These are phyloP conservation scores for Drosophila novamexicana DNA, from an alignment of 1,140 invertebrate species.

Conservation along the genomic window DNA sequence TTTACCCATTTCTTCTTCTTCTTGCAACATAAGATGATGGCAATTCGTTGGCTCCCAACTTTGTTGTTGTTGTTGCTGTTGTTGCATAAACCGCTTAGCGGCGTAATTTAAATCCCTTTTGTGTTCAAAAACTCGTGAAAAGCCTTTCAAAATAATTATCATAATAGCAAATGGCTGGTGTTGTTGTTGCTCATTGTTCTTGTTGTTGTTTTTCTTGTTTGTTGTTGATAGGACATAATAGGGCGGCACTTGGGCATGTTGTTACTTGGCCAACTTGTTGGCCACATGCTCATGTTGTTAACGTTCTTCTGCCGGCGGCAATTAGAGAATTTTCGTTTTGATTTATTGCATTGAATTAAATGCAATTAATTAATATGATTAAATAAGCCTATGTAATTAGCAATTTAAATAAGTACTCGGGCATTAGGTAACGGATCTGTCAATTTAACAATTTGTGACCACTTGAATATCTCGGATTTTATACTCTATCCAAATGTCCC, in stretches of 20 bases:
- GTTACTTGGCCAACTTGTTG: slow-evolving; percentile 33
- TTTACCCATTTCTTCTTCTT: neutral
- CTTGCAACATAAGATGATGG: slow-evolving; percentile 27
- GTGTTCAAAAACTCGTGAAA: slow-evolving; percentile 66
- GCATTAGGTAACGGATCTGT: too few relatives aligned
- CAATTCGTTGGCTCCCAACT: slow-evolving; percentile 54
- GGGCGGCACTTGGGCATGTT: slow-evolving; percentile 17
- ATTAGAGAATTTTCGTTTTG: slow-evolving; percentile 20
- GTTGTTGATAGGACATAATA: slow-evolving; percentile 12
- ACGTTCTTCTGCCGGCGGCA: slow-evolving; percentile 1
- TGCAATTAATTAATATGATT: neutral
- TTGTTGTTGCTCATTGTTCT: slow-evolving; percentile 23
- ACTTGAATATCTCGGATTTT: too few relatives aligned
- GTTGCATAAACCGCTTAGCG: slow-evolving; percentile 74
- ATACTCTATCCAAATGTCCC: too few relatives aligned
- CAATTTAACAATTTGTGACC: too few relatives aligned
- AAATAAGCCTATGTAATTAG: neutral
- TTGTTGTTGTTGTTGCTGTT: slow-evolving; percentile 41
- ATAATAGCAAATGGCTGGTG: slow-evolving; percentile 62
- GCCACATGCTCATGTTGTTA: slow-evolving; percentile 25
- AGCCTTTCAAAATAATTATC: slow-evolving; percentile 71
- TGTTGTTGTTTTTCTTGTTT: slow-evolving; percentile 2
- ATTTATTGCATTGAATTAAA: slow-evolving; percentile 10
- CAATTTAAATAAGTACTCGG: too few relatives aligned
- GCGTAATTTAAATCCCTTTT: slow-evolving; percentile 79